A percentile compares a stretch with the other conserved stretches of the same genome.
phyloP scores from a whole-genome alignment of 2,888 invertebrate genomes.

The Eledona agricola region DNA sequence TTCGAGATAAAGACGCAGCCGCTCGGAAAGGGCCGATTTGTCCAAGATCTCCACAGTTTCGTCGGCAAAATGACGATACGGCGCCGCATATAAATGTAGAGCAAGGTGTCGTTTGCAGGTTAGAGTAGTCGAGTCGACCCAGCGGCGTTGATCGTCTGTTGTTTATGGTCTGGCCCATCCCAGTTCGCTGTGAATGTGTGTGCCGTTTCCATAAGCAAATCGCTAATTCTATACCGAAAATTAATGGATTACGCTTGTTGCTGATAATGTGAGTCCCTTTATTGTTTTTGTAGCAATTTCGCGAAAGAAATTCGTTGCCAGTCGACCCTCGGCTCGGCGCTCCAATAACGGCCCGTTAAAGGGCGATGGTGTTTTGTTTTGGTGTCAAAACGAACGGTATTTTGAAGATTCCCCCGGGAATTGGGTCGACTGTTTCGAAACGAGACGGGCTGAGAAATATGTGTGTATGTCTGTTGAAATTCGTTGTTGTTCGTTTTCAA shows the following conservation, averaged over 20 bases:
- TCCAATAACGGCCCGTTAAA: conserved; percentile 6
- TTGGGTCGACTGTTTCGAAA: conserved; percentile 4
- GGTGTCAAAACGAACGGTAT: conserved; percentile 19
- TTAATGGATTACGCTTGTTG: conserved; percentile 60
- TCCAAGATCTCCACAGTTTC: not conserved
- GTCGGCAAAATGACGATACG: conserved; percentile 7
- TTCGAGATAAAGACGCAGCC: too few relatives aligned
- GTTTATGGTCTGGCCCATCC: conserved; percentile 65
- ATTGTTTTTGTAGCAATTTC: conserved; percentile 21
- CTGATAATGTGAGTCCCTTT: conserved; percentile 57
- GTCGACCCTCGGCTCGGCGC: conserved; percentile 1
- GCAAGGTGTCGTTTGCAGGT: conserved; percentile 45
- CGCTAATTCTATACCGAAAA: conserved; percentile 49
- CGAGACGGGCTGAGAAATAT: too few relatives aligned
- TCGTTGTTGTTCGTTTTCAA: too few relatives aligned
- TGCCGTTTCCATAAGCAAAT: conserved; percentile 60
- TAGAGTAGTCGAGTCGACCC: conserved; percentile 45
- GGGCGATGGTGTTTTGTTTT: conserved; percentile 15
- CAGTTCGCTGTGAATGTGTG: conserved; percentile 64
- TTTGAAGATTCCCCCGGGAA: conserved; percentile 1
- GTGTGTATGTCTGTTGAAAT: too few relatives aligned
- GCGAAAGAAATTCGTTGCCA: conserved; percentile 12
- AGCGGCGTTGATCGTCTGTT: conserved; percentile 50
- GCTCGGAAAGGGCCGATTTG: conserved; percentile 1
- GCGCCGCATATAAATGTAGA: conserved; percentile 38